Percentiles rank a stretch among this genome's conserved stretches.
Evolutionary conservation across 2,888 invertebrate genomes (phyloP).

Genomic region (Tanytarsus gracilentus): DNA sequence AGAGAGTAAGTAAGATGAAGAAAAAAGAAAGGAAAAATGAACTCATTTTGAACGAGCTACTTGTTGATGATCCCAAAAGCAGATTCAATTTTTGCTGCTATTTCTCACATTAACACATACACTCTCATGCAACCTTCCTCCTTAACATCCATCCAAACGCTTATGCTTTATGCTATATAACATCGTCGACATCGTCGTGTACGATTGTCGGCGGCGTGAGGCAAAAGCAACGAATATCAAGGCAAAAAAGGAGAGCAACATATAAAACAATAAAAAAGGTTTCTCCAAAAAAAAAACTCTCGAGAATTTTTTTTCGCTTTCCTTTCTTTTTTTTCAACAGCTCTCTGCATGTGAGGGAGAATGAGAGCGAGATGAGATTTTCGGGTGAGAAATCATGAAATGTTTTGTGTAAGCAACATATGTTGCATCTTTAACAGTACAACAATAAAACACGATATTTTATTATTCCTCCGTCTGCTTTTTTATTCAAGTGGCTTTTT

Average conservation of each 20-base stretch:
- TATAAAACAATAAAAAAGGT: slow-evolving; percentile 12
- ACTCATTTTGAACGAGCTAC: slow-evolving; percentile 22
- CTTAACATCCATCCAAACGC: background rate
- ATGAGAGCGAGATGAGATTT: background rate
- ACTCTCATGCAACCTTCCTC: background rate
- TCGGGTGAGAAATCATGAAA: slow-evolving; percentile 14
- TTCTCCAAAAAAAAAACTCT: slow-evolving; percentile 12
- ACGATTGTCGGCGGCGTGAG: background rate
- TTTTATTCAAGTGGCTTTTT: background rate
- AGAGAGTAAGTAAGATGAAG: too few species aligned
- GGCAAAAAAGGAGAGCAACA: slow-evolving; percentile 4
- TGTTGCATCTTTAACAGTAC: slow-evolving; percentile 20
- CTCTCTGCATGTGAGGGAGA: slow-evolving; percentile 2
- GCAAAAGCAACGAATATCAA: slow-evolving; percentile 2
- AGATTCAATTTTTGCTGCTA: background rate
- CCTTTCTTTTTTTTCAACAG: background rate
- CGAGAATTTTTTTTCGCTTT: background rate
- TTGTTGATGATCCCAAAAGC: slow-evolving; percentile 16
- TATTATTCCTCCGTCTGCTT: slow-evolving; percentile 12
- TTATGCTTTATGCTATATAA: background rate
- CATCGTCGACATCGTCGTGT: background rate
- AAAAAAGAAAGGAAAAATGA: too few species aligned
- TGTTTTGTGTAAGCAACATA: slow-evolving; percentile 3
- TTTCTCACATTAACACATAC: slow-evolving; percentile 6
- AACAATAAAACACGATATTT: slow-evolving; percentile 22